These are phyloP conservation scores for Listrodromus nycthemerus DNA, from an alignment of 2,888 invertebrate species.

Conservation along the genomic window DNA sequence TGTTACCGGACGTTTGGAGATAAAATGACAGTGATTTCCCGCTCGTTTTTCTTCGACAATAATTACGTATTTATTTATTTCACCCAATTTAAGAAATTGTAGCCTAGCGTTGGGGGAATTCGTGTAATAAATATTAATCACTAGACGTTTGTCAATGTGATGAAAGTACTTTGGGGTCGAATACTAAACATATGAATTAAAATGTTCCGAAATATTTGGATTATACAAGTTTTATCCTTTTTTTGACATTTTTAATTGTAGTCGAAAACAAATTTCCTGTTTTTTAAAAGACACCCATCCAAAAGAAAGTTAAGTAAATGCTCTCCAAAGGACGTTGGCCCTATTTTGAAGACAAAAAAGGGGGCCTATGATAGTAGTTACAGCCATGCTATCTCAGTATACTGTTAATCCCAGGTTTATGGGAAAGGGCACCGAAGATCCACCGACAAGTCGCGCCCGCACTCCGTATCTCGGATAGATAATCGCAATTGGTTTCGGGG, in stretches of 20 bases:
- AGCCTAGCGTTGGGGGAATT: neutral
- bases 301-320: slow-evolving; percentile 6
- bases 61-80: slow-evolving; percentile 10
- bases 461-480: slow-evolving; percentile 77
- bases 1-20: slow-evolving; percentile 68
- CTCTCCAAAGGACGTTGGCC: slow-evolving; percentile 30
- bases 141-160: neutral
- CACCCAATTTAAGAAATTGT: neutral
- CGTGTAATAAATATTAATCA: neutral
- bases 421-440: slow-evolving; percentile 57
- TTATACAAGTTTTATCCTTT: neutral
- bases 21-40: slow-evolving; percentile 60
- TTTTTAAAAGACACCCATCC: neutral
- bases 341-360: slow-evolving; percentile 18
- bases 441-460: slow-evolving; percentile 22
- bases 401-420: slow-evolving; percentile 10
- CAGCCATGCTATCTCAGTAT: slow-evolving; percentile 4
- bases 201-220: neutral
- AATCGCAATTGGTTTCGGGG: slow-evolving; percentile 81
- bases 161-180: too few species aligned
- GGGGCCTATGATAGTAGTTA: neutral
- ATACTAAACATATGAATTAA: neutral
- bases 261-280: neutral
- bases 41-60: slow-evolving; percentile 18
- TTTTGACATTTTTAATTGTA: neutral